Conservation (phyloP, 2,113 vertebrate genomes). For the Chitala chitala region DNA sequence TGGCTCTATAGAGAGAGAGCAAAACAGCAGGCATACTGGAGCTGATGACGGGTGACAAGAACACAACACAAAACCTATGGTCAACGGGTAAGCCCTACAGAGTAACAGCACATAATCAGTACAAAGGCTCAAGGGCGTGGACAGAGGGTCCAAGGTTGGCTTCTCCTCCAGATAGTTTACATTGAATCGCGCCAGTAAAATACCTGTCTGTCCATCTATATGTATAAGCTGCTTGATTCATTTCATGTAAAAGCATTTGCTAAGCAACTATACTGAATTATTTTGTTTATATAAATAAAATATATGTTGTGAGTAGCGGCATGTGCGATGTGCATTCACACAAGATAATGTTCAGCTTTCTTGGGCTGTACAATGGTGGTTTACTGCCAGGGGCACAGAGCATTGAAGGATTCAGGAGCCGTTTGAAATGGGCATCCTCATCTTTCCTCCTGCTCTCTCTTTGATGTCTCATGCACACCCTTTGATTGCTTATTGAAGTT, state of each 20-base stretch:
- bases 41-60: conserved; percentile 27
- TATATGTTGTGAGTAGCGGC: too few relatives aligned
- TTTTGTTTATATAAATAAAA: too few relatives aligned
- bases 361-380: neutral
- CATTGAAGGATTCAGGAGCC: neutral
- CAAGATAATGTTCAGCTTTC: neutral
- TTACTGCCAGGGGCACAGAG: neutral
- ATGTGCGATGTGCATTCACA: neutral
- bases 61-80: conserved; percentile 48
- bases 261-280: too few relatives aligned
- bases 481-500: neutral
- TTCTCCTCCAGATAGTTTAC: too few relatives aligned
- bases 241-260: too few relatives aligned
- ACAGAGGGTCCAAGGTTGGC: too few relatives aligned
- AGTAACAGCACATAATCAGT: neutral
- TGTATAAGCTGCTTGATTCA: too few relatives aligned
- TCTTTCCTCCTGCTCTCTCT: neutral
- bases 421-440: neutral
- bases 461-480: conserved; percentile 11
- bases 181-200: too few relatives aligned
- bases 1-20: conserved; percentile 18
- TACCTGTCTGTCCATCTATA: too few relatives aligned
- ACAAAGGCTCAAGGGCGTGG: neutral
- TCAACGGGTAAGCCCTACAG: too few relatives aligned
- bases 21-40: neutral